phyloP scores from a whole-genome alignment of 2,888 invertebrate genomes.

The Melieria omissa region DNA sequence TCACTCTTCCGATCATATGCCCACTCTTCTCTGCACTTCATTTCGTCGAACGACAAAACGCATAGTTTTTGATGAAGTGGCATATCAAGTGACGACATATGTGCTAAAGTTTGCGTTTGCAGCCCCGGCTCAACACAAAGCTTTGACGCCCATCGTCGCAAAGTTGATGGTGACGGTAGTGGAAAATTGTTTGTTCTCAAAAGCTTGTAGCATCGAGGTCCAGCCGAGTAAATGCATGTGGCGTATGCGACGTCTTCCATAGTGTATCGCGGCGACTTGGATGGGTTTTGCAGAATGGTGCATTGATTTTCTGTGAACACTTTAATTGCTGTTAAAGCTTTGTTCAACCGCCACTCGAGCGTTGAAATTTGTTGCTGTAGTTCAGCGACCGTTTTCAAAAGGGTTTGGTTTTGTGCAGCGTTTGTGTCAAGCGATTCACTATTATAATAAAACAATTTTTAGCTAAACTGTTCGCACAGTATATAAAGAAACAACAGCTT shows the following conservation, averaged over 20 bases:
- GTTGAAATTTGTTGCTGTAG: neutral
- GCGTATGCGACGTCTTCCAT: neutral
- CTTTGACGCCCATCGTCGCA: constrained; percentile 20
- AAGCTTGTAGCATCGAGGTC: constrained; percentile 19
- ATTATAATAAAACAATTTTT: neutral
- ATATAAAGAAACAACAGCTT: neutral
- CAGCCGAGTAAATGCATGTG: constrained; percentile 18
- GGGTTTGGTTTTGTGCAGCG: neutral
- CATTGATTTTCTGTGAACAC: no score
- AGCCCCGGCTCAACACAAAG: constrained; percentile 12
- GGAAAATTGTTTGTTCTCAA: constrained; percentile 10
- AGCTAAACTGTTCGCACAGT: neutral
- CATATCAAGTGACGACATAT: constrained; percentile 6
- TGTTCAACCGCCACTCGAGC: neutral
- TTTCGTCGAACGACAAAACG: constrained; percentile 37
- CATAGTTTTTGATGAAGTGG: constrained; percentile 26
- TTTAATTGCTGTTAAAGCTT: no score
- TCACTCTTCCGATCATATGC: constrained; percentile 31
- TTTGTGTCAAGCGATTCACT: neutral
- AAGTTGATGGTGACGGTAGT: constrained; percentile 16
- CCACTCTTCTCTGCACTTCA: constrained; percentile 37
- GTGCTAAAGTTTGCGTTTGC: neutral
- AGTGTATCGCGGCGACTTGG: neutral
- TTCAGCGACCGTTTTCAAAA: neutral
- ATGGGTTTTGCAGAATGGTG: no score